Conservation (phyloP, 1,140 invertebrate genomes). For the Drosophila melanica region DNA sequence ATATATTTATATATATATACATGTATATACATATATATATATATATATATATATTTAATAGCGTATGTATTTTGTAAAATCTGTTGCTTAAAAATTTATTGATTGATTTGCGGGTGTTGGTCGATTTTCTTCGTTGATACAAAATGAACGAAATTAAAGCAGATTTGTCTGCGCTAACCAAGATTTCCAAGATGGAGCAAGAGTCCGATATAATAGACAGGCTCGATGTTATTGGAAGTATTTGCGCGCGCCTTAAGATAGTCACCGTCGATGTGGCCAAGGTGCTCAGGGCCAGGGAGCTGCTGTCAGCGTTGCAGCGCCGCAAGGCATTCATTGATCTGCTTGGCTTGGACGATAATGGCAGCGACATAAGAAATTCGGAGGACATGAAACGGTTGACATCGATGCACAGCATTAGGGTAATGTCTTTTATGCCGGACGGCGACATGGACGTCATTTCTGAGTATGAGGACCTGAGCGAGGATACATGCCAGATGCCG, state of each 20-base stretch:
- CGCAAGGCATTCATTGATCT: conserved; percentile 42
- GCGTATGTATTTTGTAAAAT: no score
- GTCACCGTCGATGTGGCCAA: conserved; percentile 58
- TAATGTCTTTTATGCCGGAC: background rate
- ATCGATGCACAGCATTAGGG: conserved; percentile 17
- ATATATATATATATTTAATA: background rate
- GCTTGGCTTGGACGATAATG: conserved; percentile 54
- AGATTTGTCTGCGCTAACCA: no score
- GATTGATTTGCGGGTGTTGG: background rate
- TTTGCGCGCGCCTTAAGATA: conserved; percentile 53
- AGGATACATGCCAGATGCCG: conserved; percentile 38
- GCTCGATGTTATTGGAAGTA: conserved; percentile 14
- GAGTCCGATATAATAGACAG: background rate
- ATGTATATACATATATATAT: no score
- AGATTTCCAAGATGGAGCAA: background rate
- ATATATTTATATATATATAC: no score
- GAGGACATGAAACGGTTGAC: conserved; percentile 29
- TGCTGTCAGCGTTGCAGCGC: conserved; percentile 42
- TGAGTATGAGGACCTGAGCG: conserved; percentile 43
- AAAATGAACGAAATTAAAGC: conserved; percentile 7
- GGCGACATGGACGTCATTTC: background rate
- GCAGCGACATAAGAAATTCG: background rate
- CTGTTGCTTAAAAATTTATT: no score
- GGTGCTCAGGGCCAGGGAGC: conserved; percentile 53
- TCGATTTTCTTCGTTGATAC: background rate